Percentiles rank a stretch among this genome's conserved stretches.
Evolutionary conservation across 2,888 invertebrate species (phyloP).

Genomic region (Notocelia uddmanniana): DNA sequence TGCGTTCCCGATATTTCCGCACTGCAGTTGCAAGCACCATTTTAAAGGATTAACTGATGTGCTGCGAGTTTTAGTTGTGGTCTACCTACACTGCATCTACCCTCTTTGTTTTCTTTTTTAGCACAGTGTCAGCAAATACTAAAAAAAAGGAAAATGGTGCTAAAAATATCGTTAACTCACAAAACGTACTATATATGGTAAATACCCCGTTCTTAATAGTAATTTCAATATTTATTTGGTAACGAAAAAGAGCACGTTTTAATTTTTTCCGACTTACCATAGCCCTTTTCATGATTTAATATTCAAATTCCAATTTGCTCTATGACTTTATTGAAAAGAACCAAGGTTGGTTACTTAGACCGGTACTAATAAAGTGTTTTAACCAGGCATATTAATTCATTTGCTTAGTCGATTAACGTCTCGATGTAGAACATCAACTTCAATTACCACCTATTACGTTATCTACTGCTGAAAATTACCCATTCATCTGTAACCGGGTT

Average conservation of each 20-base stretch:
- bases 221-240: no score
- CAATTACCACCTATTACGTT: slow-evolving; percentile 9
- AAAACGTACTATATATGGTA: no score
- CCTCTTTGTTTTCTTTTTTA: no score
- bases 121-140: no score
- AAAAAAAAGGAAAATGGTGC: no score
- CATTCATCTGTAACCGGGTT: not conserved
- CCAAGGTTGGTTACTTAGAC: not conserved
- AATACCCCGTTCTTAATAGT: no score
- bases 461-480: not conserved
- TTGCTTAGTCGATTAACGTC: slow-evolving; percentile 7
- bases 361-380: not conserved
- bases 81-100: no score
- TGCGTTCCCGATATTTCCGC: no score
- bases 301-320: not conserved
- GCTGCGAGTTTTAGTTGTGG: no score
- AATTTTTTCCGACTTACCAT: not conserved
- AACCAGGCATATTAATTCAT: slow-evolving; percentile 3
- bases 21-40: no score
- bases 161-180: no score
- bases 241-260: not conserved
- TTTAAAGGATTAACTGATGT: no score
- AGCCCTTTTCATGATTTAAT: not conserved
- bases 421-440: slow-evolving; percentile 4
- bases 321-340: not conserved